Conservation (phyloP, 1,140 invertebrate genomes). For the Ericerus pela region DNA sequence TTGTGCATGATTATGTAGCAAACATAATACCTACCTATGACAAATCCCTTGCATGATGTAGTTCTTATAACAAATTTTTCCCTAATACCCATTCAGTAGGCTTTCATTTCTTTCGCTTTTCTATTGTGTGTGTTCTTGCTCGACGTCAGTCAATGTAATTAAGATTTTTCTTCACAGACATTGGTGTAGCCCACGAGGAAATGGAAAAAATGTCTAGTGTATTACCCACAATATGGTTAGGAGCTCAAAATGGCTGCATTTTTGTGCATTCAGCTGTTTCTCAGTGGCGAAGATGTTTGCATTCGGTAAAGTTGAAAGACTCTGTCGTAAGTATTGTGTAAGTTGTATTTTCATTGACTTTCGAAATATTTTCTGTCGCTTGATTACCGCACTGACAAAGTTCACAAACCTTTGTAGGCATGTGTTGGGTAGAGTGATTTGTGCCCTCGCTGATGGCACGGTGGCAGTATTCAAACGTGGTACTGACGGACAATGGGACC, state of each 20-base stretch:
- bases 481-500: constrained; percentile 83
- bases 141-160: not conserved
- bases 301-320: constrained; percentile 61
- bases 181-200: constrained; percentile 24
- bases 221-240: constrained; percentile 95
- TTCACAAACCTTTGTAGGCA: too few relatives aligned
- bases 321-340: constrained; percentile 72
- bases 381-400: too few relatives aligned
- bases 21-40: too few relatives aligned
- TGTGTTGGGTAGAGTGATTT: constrained; percentile 79
- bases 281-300: constrained; percentile 80
- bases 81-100: too few relatives aligned
- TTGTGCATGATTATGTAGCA: too few relatives aligned
- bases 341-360: too few relatives aligned
- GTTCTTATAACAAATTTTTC: too few relatives aligned
- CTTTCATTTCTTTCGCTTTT: too few relatives aligned
- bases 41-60: too few relatives aligned
- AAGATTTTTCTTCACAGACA: constrained; percentile 21
- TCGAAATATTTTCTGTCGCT: too few relatives aligned
- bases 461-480: constrained; percentile 82
- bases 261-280: constrained; percentile 89
- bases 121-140: too few relatives aligned
- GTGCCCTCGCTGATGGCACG: constrained; percentile 88
- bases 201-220: constrained; percentile 59
- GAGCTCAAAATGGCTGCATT: constrained; percentile 79